phyloP scores from a whole-genome alignment of 2,888 invertebrate genomes.

The Caenorhabditis panamensis region DNA sequence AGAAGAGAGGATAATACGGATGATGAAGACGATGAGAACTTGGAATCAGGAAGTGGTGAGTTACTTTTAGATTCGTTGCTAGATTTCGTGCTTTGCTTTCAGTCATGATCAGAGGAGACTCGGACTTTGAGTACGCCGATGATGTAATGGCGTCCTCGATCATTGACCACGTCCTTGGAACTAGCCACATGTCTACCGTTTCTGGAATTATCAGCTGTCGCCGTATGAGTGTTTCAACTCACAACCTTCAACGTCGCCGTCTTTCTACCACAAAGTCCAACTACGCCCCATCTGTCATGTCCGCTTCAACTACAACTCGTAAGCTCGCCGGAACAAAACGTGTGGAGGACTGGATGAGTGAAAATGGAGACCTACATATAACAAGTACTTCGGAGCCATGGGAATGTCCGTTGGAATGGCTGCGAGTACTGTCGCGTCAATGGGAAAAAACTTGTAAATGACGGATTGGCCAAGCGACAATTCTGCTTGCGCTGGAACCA shows the following conservation, averaged over 20 bases:
- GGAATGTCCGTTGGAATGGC: slow-evolving; percentile 76
- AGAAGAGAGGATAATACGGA: slow-evolving; percentile 57
- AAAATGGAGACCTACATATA: slow-evolving; percentile 77
- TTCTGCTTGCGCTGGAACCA: slow-evolving; percentile 51
- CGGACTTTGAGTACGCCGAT: slow-evolving; percentile 74
- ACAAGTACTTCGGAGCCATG: slow-evolving; percentile 79
- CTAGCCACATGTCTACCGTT: slow-evolving; percentile 79
- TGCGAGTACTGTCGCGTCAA: slow-evolving; percentile 74
- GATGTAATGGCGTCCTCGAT: slow-evolving; percentile 67
- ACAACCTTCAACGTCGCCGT: slow-evolving; percentile 65
- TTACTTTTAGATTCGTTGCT: too few species aligned
- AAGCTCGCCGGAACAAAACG: slow-evolving; percentile 75
- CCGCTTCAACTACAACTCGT: slow-evolving; percentile 50
- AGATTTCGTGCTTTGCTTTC: too few species aligned
- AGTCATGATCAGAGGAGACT: slow-evolving; percentile 63
- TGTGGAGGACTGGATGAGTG: slow-evolving; percentile 80
- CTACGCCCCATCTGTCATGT: slow-evolving; percentile 41
- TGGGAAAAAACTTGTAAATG: slow-evolving; percentile 80
- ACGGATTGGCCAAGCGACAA: slow-evolving; percentile 81
- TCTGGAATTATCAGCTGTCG: slow-evolving; percentile 76
- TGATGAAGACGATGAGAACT: slow-evolving; percentile 63
- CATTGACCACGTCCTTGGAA: slow-evolving; percentile 75
- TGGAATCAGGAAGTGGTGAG: slow-evolving; percentile 69
- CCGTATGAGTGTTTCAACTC: slow-evolving; percentile 60
- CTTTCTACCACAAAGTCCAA: slow-evolving; percentile 59